Percentiles rank a stretch among this genome's conserved stretches.
Evolutionary conservation across 1,140 invertebrate genomes (phyloP).

Genomic region (Fopius arisanus): DNA sequence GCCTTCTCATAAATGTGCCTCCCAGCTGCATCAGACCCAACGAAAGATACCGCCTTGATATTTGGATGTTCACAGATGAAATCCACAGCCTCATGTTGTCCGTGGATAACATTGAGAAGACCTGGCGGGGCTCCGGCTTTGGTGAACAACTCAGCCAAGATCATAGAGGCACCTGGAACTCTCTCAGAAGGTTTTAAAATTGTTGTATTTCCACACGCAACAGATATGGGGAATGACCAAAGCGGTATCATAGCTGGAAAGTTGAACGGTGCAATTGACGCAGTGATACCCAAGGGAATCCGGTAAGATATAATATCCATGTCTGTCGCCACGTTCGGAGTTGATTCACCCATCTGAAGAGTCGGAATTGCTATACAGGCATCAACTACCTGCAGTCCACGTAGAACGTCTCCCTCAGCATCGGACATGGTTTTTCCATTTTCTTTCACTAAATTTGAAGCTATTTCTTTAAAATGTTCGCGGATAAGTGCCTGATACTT

Average conservation of each 20-base stretch:
- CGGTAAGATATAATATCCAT: constrained; percentile 93
- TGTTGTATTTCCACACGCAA: constrained; percentile 87
- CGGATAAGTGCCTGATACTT: constrained; percentile 84
- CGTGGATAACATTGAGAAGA: constrained; percentile 96
- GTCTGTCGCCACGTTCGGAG: constrained; percentile 90
- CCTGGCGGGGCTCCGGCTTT: constrained; percentile 95
- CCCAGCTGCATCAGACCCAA: constrained; percentile 95
- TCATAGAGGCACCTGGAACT: constrained; percentile 95
- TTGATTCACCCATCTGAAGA: constrained; percentile 90
- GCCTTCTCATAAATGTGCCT: constrained; percentile 96
- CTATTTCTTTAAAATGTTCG: constrained; percentile 84
- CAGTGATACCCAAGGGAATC: constrained; percentile 86
- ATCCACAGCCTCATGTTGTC: constrained; percentile 91
- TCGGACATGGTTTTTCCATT: constrained; percentile 98
- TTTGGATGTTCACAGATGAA: constrained; percentile 97
- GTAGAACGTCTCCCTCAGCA: constrained; percentile 97
- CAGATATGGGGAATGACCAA: constrained; percentile 97
- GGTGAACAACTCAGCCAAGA: constrained; percentile 88
- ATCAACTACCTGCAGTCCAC: constrained; percentile 98
- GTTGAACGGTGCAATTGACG: constrained; percentile 91
- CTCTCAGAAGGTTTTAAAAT: constrained; percentile 93
- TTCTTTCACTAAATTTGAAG: constrained; percentile 91
- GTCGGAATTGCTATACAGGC: constrained; percentile 93
- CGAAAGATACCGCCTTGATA: constrained; percentile 98
- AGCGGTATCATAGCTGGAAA: constrained; percentile 99